Conservation (phyloP, 2,888 invertebrate species). For the Lycia hirtaria region DNA sequence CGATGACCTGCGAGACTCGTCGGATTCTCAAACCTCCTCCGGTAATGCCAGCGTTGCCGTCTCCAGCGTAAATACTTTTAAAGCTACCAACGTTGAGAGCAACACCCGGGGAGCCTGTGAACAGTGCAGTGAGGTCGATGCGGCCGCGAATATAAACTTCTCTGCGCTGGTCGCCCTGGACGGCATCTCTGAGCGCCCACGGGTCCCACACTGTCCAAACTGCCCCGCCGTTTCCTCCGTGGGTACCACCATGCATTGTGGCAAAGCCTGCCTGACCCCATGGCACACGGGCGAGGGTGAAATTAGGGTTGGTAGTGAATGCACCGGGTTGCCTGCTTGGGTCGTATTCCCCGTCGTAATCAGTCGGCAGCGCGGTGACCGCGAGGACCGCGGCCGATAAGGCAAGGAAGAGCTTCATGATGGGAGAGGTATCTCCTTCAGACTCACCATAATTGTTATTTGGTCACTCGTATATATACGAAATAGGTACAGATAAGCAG, state of each 20-base stretch:
- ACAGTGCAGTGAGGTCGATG: slow-evolving; percentile 15
- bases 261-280: slow-evolving; percentile 18
- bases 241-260: slow-evolving; percentile 11
- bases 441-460: not conserved
- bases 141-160: slow-evolving; percentile 16
- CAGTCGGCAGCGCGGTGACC: slow-evolving; percentile 3
- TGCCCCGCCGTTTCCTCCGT: slow-evolving; percentile 19
- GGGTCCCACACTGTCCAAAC: slow-evolving; percentile 28
- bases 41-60: slow-evolving; percentile 17
- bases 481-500: too few species aligned
- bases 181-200: slow-evolving; percentile 22
- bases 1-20: slow-evolving; percentile 9
- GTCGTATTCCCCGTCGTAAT: not conserved
- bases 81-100: slow-evolving; percentile 7
- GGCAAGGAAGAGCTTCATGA: slow-evolving; percentile 6
- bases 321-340: slow-evolving; percentile 5
- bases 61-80: slow-evolving; percentile 17
- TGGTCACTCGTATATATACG: not conserved
- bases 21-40: slow-evolving; percentile 17
- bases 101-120: slow-evolving; percentile 23
- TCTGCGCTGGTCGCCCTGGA: slow-evolving; percentile 4
- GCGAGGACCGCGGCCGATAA: slow-evolving; percentile 5
- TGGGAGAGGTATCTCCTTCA: not conserved
- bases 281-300: slow-evolving; percentile 2
- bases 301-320: slow-evolving; percentile 7